A percentile compares a stretch with the other conserved stretches of the same genome.
phyloP scores from a whole-genome alignment of 2,888 invertebrate species.

The Ecliptopera silaceata region DNA sequence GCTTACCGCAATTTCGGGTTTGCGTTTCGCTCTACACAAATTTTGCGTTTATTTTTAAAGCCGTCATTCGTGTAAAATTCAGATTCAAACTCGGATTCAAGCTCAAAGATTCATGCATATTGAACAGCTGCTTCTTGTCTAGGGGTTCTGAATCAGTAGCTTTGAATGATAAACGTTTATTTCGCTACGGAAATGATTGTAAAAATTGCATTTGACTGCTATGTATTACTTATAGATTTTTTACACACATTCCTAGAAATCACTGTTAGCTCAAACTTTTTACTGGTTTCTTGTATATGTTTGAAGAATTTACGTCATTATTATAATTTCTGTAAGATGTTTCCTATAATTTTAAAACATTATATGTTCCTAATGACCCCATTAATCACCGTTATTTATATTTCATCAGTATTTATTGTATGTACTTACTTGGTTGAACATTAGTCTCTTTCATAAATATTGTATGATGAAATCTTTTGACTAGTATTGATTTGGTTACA shows the following conservation, averaged over 20 bases:
- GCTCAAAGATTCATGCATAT: too few relatives aligned
- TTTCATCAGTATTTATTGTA: background rate
- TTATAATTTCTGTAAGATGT: background rate
- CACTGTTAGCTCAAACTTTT: conserved; percentile 7
- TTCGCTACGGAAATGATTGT: conserved; percentile 20
- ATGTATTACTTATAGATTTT: conserved; percentile 6
- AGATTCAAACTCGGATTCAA: too few relatives aligned
- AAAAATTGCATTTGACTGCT: conserved; percentile 18
- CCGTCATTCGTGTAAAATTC: too few relatives aligned
- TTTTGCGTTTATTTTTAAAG: too few relatives aligned
- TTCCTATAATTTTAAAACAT: too few relatives aligned
- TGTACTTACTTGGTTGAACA: too few relatives aligned
- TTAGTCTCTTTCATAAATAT: background rate
- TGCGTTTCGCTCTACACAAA: too few relatives aligned
- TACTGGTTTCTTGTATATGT: conserved; percentile 3
- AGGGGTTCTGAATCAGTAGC: conserved; percentile 15
- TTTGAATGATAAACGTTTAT: conserved; percentile 24
- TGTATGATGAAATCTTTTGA: background rate
- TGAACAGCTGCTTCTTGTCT: conserved; percentile 13
- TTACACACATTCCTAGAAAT: conserved; percentile 8
- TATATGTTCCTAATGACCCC: background rate
- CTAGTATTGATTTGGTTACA: background rate
- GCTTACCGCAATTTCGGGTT: too few relatives aligned
- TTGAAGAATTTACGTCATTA: background rate
- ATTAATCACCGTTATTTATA: background rate